phyloP scores from a whole-genome alignment of 2,113 vertebrate genomes.

The Muscicapa adusta region DNA sequence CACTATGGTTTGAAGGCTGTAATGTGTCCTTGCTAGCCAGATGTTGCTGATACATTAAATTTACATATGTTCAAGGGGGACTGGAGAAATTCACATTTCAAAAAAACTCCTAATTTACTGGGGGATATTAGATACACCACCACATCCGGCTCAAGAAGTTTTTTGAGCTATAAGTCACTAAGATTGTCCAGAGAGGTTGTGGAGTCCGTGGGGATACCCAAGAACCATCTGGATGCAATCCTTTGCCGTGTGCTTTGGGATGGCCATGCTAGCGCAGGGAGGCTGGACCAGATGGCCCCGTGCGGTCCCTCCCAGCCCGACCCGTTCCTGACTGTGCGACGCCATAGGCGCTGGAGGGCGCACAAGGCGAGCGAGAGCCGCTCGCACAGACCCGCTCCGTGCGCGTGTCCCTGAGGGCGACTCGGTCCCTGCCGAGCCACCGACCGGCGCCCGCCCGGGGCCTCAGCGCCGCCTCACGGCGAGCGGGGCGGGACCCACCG shows the following conservation, averaged over 20 bases:
- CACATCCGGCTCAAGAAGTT: neutral
- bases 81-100: neutral
- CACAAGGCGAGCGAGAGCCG: neutral
- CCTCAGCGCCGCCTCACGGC: neutral
- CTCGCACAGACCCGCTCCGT: neutral
- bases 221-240: too few species aligned
- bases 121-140: neutral
- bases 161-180: neutral
- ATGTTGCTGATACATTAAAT: neutral
- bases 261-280: rapidly evolving
- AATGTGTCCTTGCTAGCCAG: neutral
- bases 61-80: neutral
- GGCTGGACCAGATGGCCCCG: neutral
- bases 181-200: neutral
- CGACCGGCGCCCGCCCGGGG: neutral
- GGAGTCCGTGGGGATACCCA: neutral
- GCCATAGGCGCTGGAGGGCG: neutral
- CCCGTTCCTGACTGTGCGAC: neutral
- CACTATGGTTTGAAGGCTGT: neutral
- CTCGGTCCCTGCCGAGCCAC: neutral
- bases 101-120: neutral
- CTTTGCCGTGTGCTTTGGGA: neutral
- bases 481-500: neutral
- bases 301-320: rapidly evolving
- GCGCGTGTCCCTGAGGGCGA: neutral